Evolutionary conservation across 2,888 invertebrate genomes (phyloP).

Genomic region (Heliconius cydno): DNA sequence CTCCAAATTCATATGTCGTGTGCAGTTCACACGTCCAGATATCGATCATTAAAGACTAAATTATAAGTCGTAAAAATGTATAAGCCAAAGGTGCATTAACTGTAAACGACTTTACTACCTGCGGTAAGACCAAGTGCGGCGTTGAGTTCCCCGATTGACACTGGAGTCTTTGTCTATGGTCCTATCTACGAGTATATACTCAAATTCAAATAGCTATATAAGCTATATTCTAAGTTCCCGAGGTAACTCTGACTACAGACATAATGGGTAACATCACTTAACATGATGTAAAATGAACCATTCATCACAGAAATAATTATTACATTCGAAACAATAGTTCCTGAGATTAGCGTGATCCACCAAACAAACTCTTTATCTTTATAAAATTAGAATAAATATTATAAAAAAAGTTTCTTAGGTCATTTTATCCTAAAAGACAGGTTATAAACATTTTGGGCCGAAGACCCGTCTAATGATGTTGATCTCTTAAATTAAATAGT

Average conservation of each 20-base stretch:
- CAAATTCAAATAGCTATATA: no score
- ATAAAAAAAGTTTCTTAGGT: conserved; percentile 3
- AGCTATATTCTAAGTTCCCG: no score
- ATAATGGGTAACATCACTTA: no score
- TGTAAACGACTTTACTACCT: background rate
- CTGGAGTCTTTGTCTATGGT: no score
- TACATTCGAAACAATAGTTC: background rate
- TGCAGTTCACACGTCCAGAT: conserved; percentile 47
- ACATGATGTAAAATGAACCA: background rate
- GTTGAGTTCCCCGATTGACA: background rate
- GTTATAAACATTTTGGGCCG: conserved; percentile 3
- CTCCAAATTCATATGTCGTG: conserved; percentile 49
- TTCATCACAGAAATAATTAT: background rate
- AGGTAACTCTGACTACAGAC: no score
- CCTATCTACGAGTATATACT: no score
- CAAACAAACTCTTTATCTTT: background rate
- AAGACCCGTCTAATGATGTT: conserved; percentile 31
- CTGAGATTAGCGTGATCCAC: background rate
- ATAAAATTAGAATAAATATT: background rate
- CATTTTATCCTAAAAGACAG: conserved; percentile 33
- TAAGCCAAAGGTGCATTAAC: background rate
- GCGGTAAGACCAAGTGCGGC: background rate
- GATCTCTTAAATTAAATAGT: conserved; percentile 27
- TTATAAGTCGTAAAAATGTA: conserved; percentile 36
- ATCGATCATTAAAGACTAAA: conserved; percentile 46